These are phyloP conservation scores for Ricordea florida DNA, from an alignment of 92 coral and sea anemone genomes.

Conservation along the genomic window DNA sequence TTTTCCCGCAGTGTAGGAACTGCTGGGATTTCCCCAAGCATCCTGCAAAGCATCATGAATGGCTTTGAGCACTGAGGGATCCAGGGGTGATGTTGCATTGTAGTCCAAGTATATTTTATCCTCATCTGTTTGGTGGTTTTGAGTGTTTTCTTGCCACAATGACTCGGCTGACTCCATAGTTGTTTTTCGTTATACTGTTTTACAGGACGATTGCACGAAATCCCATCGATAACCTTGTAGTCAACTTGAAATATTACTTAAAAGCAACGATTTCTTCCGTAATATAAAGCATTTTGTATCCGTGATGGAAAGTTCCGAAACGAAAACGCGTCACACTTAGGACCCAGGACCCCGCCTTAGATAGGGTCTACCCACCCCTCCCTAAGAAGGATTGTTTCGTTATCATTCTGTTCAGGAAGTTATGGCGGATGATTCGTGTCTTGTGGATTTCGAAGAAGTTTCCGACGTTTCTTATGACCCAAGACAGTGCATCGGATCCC, in stretches of 20 bases:
- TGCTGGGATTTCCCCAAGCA: constrained; percentile 99
- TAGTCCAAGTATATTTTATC: constrained; percentile 78
- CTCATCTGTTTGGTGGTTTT: too few relatives aligned
- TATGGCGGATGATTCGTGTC: constrained; percentile 78
- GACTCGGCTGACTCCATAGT: too few relatives aligned
- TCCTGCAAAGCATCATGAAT: constrained; percentile 87
- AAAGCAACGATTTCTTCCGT: too few relatives aligned
- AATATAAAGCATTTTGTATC: too few relatives aligned
- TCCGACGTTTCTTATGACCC: constrained; percentile 83
- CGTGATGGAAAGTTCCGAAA: too few relatives aligned
- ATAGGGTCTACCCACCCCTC: neutral
- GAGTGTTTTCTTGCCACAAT: too few relatives aligned
- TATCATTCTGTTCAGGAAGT: constrained; percentile 12
- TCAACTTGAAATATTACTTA: too few relatives aligned
- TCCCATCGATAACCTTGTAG: too few relatives aligned
- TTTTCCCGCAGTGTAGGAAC: constrained; percentile 86
- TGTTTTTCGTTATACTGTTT: too few relatives aligned
- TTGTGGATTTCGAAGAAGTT: constrained; percentile 89
- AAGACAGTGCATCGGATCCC: constrained; percentile 24
- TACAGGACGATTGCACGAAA: too few relatives aligned
- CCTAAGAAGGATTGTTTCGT: constrained; percentile 6
- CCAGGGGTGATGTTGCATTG: constrained; percentile 98
- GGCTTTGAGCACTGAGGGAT: constrained; percentile 74
- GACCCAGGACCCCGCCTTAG: too few relatives aligned
- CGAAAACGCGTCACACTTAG: too few relatives aligned